Base-by-base conservation (phyloP, 2,888 invertebrate species). In the Hypercompe scribonia region DNA sequence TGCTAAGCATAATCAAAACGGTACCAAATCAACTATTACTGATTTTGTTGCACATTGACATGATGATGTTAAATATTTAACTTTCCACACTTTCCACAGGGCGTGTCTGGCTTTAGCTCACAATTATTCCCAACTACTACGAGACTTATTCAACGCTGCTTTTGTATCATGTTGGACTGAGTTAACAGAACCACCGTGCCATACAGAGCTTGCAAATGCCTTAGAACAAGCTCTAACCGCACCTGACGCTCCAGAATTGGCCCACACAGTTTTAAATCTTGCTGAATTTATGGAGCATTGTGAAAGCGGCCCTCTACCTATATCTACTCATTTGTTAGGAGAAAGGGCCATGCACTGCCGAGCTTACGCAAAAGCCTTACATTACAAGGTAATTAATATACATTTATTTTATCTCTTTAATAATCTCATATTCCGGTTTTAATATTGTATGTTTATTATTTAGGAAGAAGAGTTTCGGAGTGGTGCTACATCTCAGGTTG, bases 231-330 rank as follows among this genome's bases (percentile, higher is more conserved):
- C 99, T 0, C 93, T 99, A 13, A 97, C 97, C 75, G 98, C 99
- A 0, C 98, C 99, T 8, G 99, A 99, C 89, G 97, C 99, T 72
- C 99, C 99, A 0, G 99, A 99, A 91, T 97, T 99, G 65, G 99
- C 99, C 0, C 99, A 99, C 88, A 99, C 99, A 0, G 98, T 99
- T 77, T 96, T 99, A 24, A 99, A 99, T 95, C 95, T 99, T 78
- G 99, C 99, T 0, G 99, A 99, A 92, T 99, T 99, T 88, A 99
- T 99, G 99, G 99, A 99, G 87, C 99, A 99, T 90, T 99, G 99
- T 88, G 99, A 99, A 88, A 98, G 98, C 88, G 99, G 99, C 36
- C 98, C 99, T 0, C 93, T 99, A 78, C 99, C 99, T 0, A 96
- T 99, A 76, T 97, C 99, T 76, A 97, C 98, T 0, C 97, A 98